Evolutionary conservation across 2,113 vertebrate species (phyloP).

Genomic region (Murina feae): DNA sequence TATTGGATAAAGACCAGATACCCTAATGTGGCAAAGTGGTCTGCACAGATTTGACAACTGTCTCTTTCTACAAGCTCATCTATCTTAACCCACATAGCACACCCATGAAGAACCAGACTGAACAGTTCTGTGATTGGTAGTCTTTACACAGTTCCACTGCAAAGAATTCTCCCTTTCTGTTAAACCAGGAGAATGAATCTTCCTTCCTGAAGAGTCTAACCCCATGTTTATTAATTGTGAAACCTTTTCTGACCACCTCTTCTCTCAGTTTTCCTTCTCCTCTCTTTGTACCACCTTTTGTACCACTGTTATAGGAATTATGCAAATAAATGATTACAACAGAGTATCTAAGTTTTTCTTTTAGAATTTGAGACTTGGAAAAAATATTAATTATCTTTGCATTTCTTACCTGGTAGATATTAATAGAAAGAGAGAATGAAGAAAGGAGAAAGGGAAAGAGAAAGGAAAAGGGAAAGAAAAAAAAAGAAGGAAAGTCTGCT

Average conservation of each 20-base stretch:
- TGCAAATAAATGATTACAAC: not conserved
- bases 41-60: not conserved
- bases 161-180: not conserved
- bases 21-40: not conserved
- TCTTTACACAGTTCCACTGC: not conserved
- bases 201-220: not conserved
- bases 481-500: not conserved
- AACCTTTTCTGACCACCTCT: not conserved
- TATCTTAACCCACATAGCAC: not conserved
- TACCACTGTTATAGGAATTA: not conserved
- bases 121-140: not conserved
- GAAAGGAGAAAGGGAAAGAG: not conserved
- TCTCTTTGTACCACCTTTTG: not conserved
- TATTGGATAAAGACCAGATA: not conserved
- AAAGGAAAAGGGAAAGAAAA: no score
- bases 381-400: not conserved
- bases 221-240: not conserved
- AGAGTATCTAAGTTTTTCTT: not conserved
- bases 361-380: not conserved
- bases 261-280: not conserved
- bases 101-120: not conserved
- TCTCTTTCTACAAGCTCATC: not conserved
- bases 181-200: not conserved
- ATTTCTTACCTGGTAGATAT: not conserved
- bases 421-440: not conserved